Evolutionary conservation across 2,113 vertebrate genomes (phyloP), one percentile per base, ranked within the genome.

Genomic region (Phaethon lepturus): DNA sequence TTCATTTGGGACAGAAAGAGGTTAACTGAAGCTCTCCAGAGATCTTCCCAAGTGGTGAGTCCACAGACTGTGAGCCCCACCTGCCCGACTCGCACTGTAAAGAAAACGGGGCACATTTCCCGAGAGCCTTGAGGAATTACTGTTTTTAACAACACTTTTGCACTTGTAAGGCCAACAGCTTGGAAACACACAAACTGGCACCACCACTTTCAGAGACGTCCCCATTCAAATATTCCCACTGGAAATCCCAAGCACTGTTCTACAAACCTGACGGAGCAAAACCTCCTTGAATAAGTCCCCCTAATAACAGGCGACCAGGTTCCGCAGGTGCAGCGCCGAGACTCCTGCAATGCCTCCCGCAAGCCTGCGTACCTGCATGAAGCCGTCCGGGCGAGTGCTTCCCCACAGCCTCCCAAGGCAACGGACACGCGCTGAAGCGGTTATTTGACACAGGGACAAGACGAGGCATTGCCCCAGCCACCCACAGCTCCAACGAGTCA

Each of bases 61-160:
- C 62, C 26, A 40, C 31, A 69, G 77, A 11, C 29, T 1, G 1
- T 6, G 44, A 75, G 72, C 25, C n/a, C 25, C 38, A 26, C 44
- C 31, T 33, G 62, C 26, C 15, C 7, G 1, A 12, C 7, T 10
- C 17, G 74, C 13, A 9, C 25, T 3, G 26, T 4, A 24, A 49
- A n/a, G 62, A 40, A 73, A 35, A 47, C 0, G 3, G 64, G 55
- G 31, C 59, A 33, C 3, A 1, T 28, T 20, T 49, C 29, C 35
- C 0, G 0, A 35, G 3, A 49, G 45, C n/a, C 11, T 10, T 0
- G 2, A 84, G 33, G 68, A 85, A 50, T 29, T 10, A 10, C 40
- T 24, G 33, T 2, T 13, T 78, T 84, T 23, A 63, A 68, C 9
- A n/a, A 17, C 19, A 17, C 22, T 84, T 81, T 10, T 35, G 55